Percentiles rank a stretch among this genome's conserved stretches.
Evolutionary conservation across 2,888 invertebrate genomes (phyloP).

Genomic region (Lepidochrysops patricia): DNA sequence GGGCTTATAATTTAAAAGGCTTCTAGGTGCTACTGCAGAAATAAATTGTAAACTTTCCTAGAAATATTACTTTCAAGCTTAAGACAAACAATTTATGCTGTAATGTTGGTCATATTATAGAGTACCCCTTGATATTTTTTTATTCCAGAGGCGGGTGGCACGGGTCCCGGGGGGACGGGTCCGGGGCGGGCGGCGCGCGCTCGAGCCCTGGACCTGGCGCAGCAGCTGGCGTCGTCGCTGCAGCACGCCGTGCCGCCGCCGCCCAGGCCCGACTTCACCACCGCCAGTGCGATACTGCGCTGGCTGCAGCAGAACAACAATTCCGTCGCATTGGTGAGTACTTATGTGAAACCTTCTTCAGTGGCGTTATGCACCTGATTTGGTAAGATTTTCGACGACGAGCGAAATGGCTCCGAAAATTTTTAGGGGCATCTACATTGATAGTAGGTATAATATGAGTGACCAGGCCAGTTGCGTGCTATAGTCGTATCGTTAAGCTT

Average conservation of each 20-base stretch:
- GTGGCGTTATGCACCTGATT: too few species aligned
- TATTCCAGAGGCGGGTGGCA: constrained; percentile 53
- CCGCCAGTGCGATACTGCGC: constrained; percentile 77
- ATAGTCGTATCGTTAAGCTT: too few species aligned
- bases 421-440: too few species aligned
- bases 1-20: constrained; percentile 8
- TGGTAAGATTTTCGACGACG: too few species aligned
- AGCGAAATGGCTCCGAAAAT: too few species aligned
- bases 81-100: background rate
- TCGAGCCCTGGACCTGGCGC: constrained; percentile 77
- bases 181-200: constrained; percentile 64
- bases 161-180: constrained; percentile 40
- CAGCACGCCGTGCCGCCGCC: constrained; percentile 78
- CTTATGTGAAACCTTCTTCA: too few species aligned
- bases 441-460: too few species aligned
- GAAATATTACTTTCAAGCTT: background rate
- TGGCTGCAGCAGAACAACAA: constrained; percentile 78
- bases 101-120: background rate
- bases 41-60: background rate
- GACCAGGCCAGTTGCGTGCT: too few species aligned
- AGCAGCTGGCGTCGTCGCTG: constrained; percentile 77
- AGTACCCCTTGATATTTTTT: background rate
- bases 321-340: constrained; percentile 58
- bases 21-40: background rate
- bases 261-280: constrained; percentile 78